Evolutionary conservation across 2,113 vertebrate species (phyloP).

Genomic region (Aspidoscelis tigris): DNA sequence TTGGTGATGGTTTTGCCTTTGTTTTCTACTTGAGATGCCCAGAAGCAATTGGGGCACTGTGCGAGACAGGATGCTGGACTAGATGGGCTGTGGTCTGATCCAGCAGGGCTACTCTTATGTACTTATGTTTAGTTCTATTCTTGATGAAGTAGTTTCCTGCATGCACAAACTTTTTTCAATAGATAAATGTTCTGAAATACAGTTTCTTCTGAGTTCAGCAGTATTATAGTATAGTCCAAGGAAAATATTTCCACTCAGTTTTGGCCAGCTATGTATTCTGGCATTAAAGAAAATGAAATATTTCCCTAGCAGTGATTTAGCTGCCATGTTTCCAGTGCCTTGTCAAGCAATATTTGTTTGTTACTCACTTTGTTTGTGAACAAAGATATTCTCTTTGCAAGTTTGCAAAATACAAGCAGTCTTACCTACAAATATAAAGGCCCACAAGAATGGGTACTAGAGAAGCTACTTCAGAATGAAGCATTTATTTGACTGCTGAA

Average conservation of each 20-base stretch:
- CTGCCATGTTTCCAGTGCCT: neutral
- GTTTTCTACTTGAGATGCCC: too few relatives aligned
- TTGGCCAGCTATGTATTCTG: neutral
- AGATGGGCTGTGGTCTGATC: too few relatives aligned
- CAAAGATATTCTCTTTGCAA: neutral
- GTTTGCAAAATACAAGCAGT: neutral
- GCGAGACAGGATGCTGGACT: too few relatives aligned
- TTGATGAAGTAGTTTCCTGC: neutral
- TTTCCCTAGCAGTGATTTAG: neutral
- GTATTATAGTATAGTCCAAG: neutral
- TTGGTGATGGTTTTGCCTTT: too few relatives aligned
- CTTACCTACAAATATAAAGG: neutral
- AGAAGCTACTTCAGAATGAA: neutral
- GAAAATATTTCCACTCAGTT: neutral
- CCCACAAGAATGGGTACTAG: neutral
- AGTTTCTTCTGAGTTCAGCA: neutral
- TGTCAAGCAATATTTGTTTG: slow-evolving; percentile 2
- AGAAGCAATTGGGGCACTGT: too few relatives aligned
- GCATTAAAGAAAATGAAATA: neutral
- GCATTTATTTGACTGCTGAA: neutral
- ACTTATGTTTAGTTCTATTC: neutral
- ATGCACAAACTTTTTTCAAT: neutral
- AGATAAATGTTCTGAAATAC: neutral
- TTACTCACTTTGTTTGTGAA: neutral
- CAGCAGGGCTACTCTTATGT: too few relatives aligned